phyloP scores from a whole-genome alignment of 2,113 vertebrate genomes.

The Nesogale talazaci region DNA sequence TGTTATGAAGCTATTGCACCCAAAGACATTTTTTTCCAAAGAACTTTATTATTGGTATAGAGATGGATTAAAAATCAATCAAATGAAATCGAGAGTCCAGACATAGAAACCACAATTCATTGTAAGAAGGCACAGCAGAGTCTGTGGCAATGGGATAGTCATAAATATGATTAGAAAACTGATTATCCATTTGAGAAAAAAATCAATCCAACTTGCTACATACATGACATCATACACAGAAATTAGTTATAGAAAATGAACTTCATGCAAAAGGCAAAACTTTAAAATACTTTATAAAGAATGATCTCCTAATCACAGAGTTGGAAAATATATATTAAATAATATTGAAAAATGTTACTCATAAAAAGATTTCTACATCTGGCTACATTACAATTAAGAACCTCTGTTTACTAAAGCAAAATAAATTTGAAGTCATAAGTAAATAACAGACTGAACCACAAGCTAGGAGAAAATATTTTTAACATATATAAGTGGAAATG shows the following conservation, averaged over 20 bases:
- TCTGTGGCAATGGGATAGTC: not conserved
- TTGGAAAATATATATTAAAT: not conserved
- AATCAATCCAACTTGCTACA: not conserved
- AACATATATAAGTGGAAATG: not conserved
- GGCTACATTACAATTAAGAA: not conserved
- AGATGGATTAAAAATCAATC: not conserved
- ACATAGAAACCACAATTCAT: not conserved
- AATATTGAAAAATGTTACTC: not conserved
- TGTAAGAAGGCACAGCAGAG: not conserved
- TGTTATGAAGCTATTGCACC: not conserved
- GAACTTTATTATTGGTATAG: not conserved
- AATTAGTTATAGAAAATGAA: not conserved
- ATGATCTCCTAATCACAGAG: not conserved
- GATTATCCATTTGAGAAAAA: not conserved
- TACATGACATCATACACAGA: not conserved
- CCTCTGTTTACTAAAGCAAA: not conserved
- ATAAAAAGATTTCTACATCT: conserved; percentile 17
- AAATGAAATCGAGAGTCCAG: not conserved
- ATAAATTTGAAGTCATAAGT: not conserved
- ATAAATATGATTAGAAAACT: not conserved
- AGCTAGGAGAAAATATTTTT: not conserved
- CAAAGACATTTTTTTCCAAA: no score
- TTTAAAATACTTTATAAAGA: conserved; percentile 5
- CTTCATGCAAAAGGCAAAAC: not conserved
- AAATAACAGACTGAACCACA: not conserved